phyloP scores from a whole-genome alignment of 2,113 vertebrate genomes.

The Mesembrinibis cayennensis region DNA sequence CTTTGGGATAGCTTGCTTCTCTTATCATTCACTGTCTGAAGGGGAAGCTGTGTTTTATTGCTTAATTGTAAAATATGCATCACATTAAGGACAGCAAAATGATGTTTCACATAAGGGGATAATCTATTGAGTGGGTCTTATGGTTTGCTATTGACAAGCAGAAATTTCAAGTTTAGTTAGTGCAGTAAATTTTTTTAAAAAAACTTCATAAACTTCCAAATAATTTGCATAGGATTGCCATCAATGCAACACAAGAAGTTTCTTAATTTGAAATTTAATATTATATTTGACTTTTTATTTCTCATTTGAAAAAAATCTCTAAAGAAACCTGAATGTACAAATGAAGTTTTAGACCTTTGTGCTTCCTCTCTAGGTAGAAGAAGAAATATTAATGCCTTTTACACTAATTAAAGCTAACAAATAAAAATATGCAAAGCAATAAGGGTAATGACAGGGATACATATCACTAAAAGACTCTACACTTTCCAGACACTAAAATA shows the following conservation, averaged over 20 bases:
- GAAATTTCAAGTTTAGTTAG: not conserved
- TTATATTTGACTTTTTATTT: not conserved
- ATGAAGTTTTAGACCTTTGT: not conserved
- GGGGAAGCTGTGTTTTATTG: not conserved
- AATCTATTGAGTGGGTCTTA: not conserved
- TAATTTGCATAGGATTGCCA: not conserved
- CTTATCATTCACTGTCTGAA: not conserved
- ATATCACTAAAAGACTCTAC: not conserved
- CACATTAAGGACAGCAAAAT: not conserved
- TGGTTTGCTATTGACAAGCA: not conserved
- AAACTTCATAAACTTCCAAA: not conserved
- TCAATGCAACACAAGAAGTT: not conserved
- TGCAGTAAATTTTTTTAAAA: not conserved
- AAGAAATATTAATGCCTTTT: not conserved
- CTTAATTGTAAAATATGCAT: not conserved
- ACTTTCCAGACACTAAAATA: not conserved
- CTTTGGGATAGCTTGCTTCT: not conserved
- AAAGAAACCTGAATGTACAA: not conserved
- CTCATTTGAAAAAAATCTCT: not conserved
- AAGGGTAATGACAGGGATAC: not conserved
- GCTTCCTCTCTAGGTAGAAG: not conserved
- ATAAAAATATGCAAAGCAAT: not conserved
- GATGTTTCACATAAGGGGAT: not conserved
- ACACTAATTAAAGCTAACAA: not conserved
- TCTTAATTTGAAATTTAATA: not conserved